Evolutionary conservation across 2,113 vertebrate species (phyloP).

Genomic region (Nicator chloris): DNA sequence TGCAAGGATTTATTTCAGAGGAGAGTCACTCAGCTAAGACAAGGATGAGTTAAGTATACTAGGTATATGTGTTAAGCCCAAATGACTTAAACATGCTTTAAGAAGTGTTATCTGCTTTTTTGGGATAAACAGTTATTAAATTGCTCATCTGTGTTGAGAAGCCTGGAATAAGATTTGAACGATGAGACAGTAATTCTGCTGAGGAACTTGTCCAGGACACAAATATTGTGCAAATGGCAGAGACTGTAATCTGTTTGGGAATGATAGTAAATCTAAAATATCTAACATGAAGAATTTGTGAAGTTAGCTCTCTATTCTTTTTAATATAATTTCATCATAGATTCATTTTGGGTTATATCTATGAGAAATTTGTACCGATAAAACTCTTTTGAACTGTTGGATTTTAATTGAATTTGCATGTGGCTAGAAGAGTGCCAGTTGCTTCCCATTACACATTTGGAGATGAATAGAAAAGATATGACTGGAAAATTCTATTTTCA

Average conservation of each 20-base stretch:
- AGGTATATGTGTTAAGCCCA: neutral
- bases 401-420: neutral
- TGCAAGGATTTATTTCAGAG: neutral
- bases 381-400: neutral
- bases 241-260: neutral
- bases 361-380: neutral
- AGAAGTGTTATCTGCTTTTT: neutral
- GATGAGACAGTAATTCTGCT: neutral
- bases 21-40: neutral
- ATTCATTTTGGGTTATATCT: neutral
- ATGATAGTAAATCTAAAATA: neutral
- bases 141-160: neutral
- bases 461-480: neutral
- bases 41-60: neutral
- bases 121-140: neutral
- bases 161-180: neutral
- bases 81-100: neutral
- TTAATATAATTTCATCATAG: neutral
- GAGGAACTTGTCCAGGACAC: neutral
- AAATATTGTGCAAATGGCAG: neutral
- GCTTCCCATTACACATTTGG: neutral
- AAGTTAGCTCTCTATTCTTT: neutral
- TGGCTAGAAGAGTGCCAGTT: neutral
- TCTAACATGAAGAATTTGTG: neutral
- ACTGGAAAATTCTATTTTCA: slow-evolving; percentile 15